Conservation (phyloP, 2,888 invertebrate genomes). For the Trichopoda pennipes region DNA sequence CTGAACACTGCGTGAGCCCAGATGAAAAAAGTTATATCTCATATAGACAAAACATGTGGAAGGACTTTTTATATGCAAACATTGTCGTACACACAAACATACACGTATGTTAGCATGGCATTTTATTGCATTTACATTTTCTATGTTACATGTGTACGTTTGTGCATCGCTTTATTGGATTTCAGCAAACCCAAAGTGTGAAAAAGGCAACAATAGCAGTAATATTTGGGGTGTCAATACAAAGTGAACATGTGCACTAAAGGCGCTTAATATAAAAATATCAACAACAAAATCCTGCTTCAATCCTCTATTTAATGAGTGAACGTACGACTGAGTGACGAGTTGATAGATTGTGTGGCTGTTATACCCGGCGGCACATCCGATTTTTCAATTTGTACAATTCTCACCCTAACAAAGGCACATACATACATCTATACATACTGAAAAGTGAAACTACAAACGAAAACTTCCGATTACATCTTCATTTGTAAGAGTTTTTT, state of each 20-base stretch:
- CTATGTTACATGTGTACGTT: not conserved
- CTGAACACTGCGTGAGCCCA: conserved; percentile 46
- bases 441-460: conserved; percentile 71
- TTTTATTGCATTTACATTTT: conserved; percentile 37
- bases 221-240: conserved; percentile 70
- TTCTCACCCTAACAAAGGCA: conserved; percentile 71
- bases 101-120: not conserved
- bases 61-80: not conserved
- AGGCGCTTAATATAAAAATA: conserved; percentile 58
- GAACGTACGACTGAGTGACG: conserved; percentile 67
- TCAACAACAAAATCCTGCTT: conserved; percentile 43
- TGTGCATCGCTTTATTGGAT: conserved; percentile 9
- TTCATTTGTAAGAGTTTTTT: conserved; percentile 76
- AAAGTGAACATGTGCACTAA: conserved; percentile 78
- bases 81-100: not conserved
- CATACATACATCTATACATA: too few species aligned
- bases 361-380: conserved; percentile 77
- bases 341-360: conserved; percentile 44
- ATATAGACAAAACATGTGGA: conserved; percentile 3
- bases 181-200: conserved; percentile 43
- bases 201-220: conserved; percentile 33
- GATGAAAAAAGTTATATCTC: conserved; percentile 23
- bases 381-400: conserved; percentile 79
- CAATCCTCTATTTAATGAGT: conserved; percentile 67
- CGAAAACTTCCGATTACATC: conserved; percentile 81